phyloP scores from a whole-genome alignment of 2,888 invertebrate species.

The Syrista parreyssii region DNA sequence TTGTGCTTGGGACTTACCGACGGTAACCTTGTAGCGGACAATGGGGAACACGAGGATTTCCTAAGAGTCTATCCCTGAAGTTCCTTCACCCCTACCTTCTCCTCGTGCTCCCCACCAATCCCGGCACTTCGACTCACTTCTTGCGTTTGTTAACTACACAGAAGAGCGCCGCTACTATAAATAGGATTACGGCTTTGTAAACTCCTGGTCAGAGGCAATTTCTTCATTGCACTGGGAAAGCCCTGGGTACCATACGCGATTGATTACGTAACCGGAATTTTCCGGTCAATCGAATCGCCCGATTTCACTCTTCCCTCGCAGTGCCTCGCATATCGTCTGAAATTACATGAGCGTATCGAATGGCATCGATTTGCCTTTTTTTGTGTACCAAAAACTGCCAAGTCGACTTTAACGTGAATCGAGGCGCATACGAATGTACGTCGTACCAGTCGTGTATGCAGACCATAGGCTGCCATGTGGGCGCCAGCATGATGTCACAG shows the following conservation, averaged over 20 bases:
- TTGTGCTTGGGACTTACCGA: too few relatives aligned
- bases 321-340: not conserved
- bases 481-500: not conserved
- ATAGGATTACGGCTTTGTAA: conserved; percentile 23
- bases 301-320: not conserved
- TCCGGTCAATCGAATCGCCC: not conserved
- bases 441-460: not conserved
- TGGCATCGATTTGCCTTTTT: not conserved
- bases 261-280: not conserved
- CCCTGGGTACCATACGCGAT: not conserved
- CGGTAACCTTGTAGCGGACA: not conserved
- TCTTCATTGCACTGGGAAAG: conserved; percentile 9
- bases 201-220: conserved; percentile 15
- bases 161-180: conserved; percentile 18
- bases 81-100: not conserved
- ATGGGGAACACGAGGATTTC: not conserved
- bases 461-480: not conserved
- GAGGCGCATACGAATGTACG: not conserved
- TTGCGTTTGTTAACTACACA: conserved; percentile 14
- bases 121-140: not conserved
- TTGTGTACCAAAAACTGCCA: not conserved
- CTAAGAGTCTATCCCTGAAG: not conserved
- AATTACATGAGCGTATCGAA: not conserved
- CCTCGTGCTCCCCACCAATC: not conserved
- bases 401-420: not conserved